Conservation (phyloP, 30 jellyfish, hydroid and myxozoan genomes). For the Calvadosia cruxmelitensis region DNA sequence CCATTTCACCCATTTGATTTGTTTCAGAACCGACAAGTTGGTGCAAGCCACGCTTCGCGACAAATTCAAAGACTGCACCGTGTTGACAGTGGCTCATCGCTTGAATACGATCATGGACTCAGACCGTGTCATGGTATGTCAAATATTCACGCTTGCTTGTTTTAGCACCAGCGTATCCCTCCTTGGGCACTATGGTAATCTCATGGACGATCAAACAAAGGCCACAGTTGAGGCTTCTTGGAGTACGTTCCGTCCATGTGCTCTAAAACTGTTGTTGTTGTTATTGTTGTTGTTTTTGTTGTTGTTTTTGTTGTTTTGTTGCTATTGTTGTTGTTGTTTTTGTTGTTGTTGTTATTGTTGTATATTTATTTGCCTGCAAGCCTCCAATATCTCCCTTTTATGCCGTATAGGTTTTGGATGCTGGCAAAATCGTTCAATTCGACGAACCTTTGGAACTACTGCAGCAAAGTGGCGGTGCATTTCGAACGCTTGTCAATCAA, state of each 20-base stretch:
- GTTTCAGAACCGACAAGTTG: constrained; percentile 14
- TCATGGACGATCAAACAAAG: too few relatives aligned
- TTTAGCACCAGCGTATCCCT: too few relatives aligned
- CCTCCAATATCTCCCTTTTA: too few relatives aligned
- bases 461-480: constrained; percentile 42
- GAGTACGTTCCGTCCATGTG: too few relatives aligned
- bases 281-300: too few relatives aligned
- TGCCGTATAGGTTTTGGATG: constrained; percentile 49
- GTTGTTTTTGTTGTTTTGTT: too few relatives aligned
- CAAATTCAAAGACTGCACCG: constrained; percentile 1
- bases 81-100: constrained; percentile 2
- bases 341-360: too few relatives aligned
- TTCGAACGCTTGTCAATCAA: constrained; percentile 53
- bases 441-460: constrained; percentile 66
- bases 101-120: constrained; percentile 5
- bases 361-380: too few relatives aligned
- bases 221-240: too few relatives aligned
- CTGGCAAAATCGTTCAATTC: constrained; percentile 43
- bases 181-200: too few relatives aligned
- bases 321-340: too few relatives aligned
- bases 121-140: constrained; percentile 1
- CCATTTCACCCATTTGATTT: not conserved
- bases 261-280: too few relatives aligned
- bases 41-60: not conserved
- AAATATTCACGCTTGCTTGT: not conserved